Evolutionary conservation across 2,888 invertebrate species (phyloP), one percentile per base, ranked within the genome.

Genomic region (Callosobruchus maculatus): DNA sequence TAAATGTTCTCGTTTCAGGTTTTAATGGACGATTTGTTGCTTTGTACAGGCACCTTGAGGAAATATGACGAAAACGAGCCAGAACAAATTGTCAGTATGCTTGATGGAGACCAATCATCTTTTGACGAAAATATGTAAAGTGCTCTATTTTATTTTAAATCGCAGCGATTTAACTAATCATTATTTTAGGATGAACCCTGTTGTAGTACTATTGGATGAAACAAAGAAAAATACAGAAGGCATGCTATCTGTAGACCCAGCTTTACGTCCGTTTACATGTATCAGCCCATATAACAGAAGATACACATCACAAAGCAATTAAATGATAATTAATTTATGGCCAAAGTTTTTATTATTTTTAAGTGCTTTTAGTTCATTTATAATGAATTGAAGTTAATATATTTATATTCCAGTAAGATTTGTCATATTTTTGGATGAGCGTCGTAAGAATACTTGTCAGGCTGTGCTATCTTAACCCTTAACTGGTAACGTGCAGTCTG

Each of bases 1-100:
- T 20, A 68, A 68, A 5, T 68, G 3, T 22, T 20, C 13, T 70
- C 71, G 71, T 73, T 85, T 30, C 83, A 95, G 95, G 88, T 95
- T 75, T 87, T 95, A 78, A 92, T 95, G 77, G 95, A 96, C 83
- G 95, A 96, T 85, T 87, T 95, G 77, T 86, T 95, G 78, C 89
- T 95, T 31, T 94, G 93, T 85, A 95, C 93, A 83, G 95, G 95
- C 22, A 90, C 91, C 22, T 78, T 87, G 74, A 82, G 83, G 67
- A 82, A 81, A 74, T 84, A 80, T 71, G 74, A 80, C 70, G 75
- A 78, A 30, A 68, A 72, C 2, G 73, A 78, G 31, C 74, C 77
- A 71, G 78, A 81, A 71, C 81, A 84, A 74, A 82, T 82, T 21
- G 80, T 87, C 66, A 75, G 84, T 68, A 85, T 86, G 75, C 84